Evolutionary conservation across 1,140 invertebrate species (phyloP), one percentile per base, ranked within the genome.

Genomic region (Nasonia giraulti): DNA sequence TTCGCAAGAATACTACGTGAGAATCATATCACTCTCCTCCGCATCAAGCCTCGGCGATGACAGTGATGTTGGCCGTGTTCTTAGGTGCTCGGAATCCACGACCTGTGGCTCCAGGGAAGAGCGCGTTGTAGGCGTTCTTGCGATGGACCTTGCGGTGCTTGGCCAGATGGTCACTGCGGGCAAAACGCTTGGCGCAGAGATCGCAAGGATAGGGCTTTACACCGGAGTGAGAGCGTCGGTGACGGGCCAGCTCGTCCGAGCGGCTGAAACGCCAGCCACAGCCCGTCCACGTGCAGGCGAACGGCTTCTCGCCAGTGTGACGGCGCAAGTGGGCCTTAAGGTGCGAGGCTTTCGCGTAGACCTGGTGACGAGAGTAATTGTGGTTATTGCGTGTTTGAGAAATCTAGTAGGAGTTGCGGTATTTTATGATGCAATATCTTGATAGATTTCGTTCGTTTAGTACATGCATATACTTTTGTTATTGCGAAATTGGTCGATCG

Each of bases 221-320:
- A 1, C 97, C 97, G 0, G 96, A 97, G 90, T 97, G 97, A 66
- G 96, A 97, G 81, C 97, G 93, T 75, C 95, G 94, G 88, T 97
- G 97, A 68, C 97, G 93, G 0, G 97, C 96, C 50, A 99, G 92
- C 91, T 99, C 98, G 89, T 99, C 98, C 0, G 98, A 99, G 66
- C 98, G 93, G 3, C 97, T 98, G 93, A 99, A 99, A 84, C 96
- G 95, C 98, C 98, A 99, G 11, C 95, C 95, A 91, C 98, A 99
- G n/a, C 96, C 97, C 2, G 95, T 93, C 98, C 98, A 99, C 74
- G 96, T 97, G 90, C 96, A 97, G 6, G 94, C 94, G 89, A 99
- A 99, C 0, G 98, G 98, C 90, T 99, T 99, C 92, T 99, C 98
- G 0, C 98, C 98, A 1, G 98, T 97, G 92, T 99, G 98, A 14